A percentile compares a stretch with the other conserved stretches of the same genome.
Conservation (phyloP, 2,888 invertebrate species). For the Smittia sp. region DNA sequence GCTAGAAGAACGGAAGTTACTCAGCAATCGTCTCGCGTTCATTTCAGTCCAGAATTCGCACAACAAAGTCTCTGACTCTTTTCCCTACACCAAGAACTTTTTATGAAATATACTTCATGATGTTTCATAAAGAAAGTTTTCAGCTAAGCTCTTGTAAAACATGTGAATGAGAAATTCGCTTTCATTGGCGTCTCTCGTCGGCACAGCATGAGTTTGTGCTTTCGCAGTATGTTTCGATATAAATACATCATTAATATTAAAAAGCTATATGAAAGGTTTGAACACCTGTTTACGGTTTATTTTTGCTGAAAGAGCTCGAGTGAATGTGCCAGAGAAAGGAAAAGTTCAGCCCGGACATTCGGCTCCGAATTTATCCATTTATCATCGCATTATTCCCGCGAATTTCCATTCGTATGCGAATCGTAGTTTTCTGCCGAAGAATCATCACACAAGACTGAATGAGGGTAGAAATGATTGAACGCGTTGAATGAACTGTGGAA, state of each 20-base stretch:
- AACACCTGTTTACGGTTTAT: background rate
- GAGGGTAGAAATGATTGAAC: background rate
- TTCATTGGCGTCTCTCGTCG: no score
- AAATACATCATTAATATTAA: background rate
- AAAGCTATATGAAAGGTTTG: background rate
- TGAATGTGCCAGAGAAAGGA: no score
- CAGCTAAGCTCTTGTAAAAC: no score
- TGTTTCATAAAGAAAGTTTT: no score
- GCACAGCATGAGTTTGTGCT: background rate
- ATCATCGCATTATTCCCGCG: conserved; percentile 23
- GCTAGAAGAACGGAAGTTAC: no score
- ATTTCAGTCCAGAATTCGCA: no score
- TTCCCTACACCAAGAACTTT: no score
- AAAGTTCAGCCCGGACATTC: conserved; percentile 1
- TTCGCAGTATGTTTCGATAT: background rate
- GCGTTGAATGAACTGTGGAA: background rate
- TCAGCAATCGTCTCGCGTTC: no score
- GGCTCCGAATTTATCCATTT: background rate
- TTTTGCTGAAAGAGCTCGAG: background rate
- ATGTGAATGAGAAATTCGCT: no score
- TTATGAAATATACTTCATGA: no score
- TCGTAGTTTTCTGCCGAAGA: background rate
- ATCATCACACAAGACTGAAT: background rate
- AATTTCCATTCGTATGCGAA: background rate
- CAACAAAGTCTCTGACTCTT: no score